A percentile compares a stretch with the other conserved stretches of the same genome.
Evolutionary conservation across 1,140 invertebrate genomes (phyloP).

Genomic region (Drosophila gunungcola): DNA sequence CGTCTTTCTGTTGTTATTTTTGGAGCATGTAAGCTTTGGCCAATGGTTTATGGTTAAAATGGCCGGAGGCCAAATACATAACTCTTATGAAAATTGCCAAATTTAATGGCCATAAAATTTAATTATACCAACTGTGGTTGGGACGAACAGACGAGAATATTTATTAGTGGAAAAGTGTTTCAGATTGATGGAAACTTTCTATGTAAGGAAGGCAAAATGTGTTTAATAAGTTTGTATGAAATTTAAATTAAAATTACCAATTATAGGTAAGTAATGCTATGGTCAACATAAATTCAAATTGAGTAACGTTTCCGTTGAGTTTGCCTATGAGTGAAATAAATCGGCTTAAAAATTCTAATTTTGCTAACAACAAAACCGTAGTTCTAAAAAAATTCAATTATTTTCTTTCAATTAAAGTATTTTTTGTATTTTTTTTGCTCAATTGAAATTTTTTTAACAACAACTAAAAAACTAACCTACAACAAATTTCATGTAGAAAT

Average conservation of each 20-base stretch:
- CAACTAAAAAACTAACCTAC: no score
- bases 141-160: slow-evolving; percentile 4
- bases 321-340: no score
- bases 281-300: neutral
- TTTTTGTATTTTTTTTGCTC: no score
- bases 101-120: slow-evolving; percentile 78
- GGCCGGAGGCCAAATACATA: slow-evolving; percentile 66
- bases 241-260: neutral
- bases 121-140: slow-evolving; percentile 71
- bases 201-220: neutral
- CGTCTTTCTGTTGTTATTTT: slow-evolving; percentile 46
- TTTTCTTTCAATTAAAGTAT: no score
- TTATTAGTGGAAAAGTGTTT: slow-evolving; percentile 20
- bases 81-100: slow-evolving; percentile 68
- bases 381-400: no score
- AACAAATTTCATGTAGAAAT: no score
- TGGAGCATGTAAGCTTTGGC: slow-evolving; percentile 53
- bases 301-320: neutral
- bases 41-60: slow-evolving; percentile 67
- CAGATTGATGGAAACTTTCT: slow-evolving; percentile 31
- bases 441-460: no score
- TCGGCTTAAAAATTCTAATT: no score
- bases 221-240: neutral
- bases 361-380: no score
- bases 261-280: neutral